Base-by-base conservation (phyloP, 2,113 vertebrate genomes). In the Aramus guarauna region DNA sequence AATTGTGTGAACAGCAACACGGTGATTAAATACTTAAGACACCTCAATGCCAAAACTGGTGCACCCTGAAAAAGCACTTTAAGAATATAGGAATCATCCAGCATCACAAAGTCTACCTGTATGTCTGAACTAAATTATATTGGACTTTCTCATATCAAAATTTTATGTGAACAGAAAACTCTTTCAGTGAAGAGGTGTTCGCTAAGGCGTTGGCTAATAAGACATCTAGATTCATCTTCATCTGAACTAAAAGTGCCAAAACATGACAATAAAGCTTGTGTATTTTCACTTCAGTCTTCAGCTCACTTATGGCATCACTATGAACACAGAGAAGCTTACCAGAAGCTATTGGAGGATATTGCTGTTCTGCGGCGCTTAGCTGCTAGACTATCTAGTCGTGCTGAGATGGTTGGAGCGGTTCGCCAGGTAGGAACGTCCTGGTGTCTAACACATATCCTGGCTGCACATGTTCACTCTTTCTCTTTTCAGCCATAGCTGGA, bases 331-430 rank as follows among this genome's bases (percentile, higher is more conserved):
- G 99, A 99, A 86, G 98, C 98, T 84, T 99, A 99, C 90, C 99
- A 99, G 98, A 98, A 99, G 58, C 98, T 99, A 18, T 88, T 99
- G 64, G 99, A 99, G 95, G 99, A 99, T 3, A 94, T 99, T 1
- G 92, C 98, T 0, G 99, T 99, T 50, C 97, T 99, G 77, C 98
- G 98, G 58, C 99, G 99, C 32, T 97, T 99, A 89, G 98, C 99
- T 76, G 98, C 98, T 24, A 97, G 99, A 23, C 98, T 99, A 7
- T 99, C 99, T 24, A 99, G 99, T 96, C 97, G 99, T 12, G 99
- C 99, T 1, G 99, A 99, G 97, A 98, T 99, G 96, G 99, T 99
- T 5, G 99, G 99, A 15, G 99, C 99, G 0, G 98, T 99, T 77
- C 99, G 99, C 63, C 99, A 99, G 99, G 99, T 99, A 80, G 97